Conservation (phyloP, 2,797 vertebrate species). For the Sparidentex hasta region DNA sequence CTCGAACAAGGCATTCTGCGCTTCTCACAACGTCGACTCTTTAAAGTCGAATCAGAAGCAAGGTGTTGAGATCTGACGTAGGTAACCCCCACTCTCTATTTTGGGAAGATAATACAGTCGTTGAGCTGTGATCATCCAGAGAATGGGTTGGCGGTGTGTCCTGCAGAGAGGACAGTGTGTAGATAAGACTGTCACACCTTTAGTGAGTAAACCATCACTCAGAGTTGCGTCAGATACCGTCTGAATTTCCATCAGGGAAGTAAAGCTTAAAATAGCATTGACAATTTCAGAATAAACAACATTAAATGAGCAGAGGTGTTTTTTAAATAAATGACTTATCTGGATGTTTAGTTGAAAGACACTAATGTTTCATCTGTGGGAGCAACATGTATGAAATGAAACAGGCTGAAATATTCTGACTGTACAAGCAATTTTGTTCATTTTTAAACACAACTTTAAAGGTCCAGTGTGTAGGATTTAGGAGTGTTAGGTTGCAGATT, state of each 20-base stretch:
- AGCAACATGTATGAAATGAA: too few relatives aligned
- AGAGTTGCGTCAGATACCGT: conserved; percentile 1
- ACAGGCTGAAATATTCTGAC: background rate
- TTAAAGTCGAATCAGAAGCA: conserved; percentile 41
- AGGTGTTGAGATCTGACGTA: conserved; percentile 20
- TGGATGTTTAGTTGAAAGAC: background rate
- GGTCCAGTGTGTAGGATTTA: too few relatives aligned
- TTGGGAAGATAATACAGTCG: conserved; percentile 24
- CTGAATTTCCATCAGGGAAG: conserved; percentile 13
- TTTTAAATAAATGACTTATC: background rate
- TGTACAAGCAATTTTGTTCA: background rate
- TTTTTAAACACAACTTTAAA: background rate
- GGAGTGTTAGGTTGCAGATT: too few relatives aligned
- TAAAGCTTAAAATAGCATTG: background rate
- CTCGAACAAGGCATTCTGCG: background rate
- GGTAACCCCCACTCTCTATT: background rate
- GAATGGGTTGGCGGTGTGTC: background rate
- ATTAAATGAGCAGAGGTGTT: too few relatives aligned
- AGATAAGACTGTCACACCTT: conserved; percentile 39
- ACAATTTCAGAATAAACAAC: conserved; percentile 14
- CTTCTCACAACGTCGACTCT: background rate
- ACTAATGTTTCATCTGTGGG: background rate
- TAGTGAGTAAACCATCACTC: conserved; percentile 41
- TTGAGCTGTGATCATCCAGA: conserved; percentile 23
- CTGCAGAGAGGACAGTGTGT: conserved; percentile 20